Conservation (phyloP, 2,888 invertebrate species). For the Polydrusus cervinus region DNA sequence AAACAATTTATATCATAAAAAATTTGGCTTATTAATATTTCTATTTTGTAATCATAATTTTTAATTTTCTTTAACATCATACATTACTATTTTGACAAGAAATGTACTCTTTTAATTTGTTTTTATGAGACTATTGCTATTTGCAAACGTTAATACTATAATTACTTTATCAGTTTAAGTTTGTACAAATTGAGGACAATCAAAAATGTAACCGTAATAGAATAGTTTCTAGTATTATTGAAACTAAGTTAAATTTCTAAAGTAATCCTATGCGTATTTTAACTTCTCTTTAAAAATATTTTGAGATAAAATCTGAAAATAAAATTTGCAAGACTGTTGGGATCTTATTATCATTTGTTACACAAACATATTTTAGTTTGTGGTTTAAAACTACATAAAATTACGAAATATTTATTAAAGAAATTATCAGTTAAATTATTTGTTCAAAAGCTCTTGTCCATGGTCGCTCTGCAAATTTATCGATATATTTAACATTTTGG, state of each 20-base stretch:
- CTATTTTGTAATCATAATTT: no score
- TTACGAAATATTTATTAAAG: slow-evolving; percentile 52
- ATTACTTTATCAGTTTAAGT: slow-evolving; percentile 31
- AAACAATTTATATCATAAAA: no score
- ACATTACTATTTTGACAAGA: no score
- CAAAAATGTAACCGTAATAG: slow-evolving; percentile 45
- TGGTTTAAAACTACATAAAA: slow-evolving; percentile 23
- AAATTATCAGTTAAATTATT: slow-evolving; percentile 47
- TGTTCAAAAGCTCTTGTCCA: background rate
- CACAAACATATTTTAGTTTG: no score
- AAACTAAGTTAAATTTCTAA: background rate
- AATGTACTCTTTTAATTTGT: no score
- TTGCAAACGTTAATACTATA: no score
- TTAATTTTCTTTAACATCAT: no score
- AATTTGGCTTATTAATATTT: no score
- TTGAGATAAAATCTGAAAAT: slow-evolving; percentile 60
- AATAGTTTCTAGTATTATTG: slow-evolving; percentile 23
- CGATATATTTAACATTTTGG: no score
- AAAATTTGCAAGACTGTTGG: slow-evolving; percentile 22
- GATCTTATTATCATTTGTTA: background rate
- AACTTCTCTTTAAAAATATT: background rate
- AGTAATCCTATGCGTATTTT: slow-evolving; percentile 1
- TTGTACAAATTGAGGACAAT: slow-evolving; percentile 54
- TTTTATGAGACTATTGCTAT: no score
- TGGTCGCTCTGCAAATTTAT: background rate